These are phyloP conservation scores for Spongilla lacustris DNA, from an alignment of 37 sponge, comb jelly and placozoan species.

Conservation along the genomic window DNA sequence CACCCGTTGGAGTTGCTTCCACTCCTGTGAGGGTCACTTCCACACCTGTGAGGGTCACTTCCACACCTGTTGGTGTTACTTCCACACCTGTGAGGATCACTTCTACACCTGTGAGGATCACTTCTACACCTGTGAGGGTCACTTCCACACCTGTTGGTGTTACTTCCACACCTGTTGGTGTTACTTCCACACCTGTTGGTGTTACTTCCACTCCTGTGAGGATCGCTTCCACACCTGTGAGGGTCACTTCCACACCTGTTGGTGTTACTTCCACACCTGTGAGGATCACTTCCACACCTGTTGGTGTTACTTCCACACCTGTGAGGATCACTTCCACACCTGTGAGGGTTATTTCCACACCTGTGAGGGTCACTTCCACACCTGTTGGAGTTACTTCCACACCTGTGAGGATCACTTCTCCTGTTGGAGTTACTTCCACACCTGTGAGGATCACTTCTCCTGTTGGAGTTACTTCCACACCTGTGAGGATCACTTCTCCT, in stretches of 20 bases:
- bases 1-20: too few species aligned
- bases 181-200: neutral
- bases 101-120: neutral
- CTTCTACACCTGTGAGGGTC: neutral
- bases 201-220: neutral
- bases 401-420: neutral
- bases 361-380: neutral
- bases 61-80: neutral
- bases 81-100: neutral
- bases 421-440: neutral
- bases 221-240: neutral
- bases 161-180: neutral
- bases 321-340: neutral
- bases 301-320: neutral
- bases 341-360: neutral
- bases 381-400: neutral
- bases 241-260: neutral
- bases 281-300: neutral
- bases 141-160: neutral
- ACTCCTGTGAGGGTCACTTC: neutral
- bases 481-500: neutral
- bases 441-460: too few species aligned
- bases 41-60: neutral
- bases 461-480: neutral
- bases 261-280: neutral